Evolutionary conservation across 2,888 invertebrate genomes (phyloP), one percentile per base, ranked within the genome.

Genomic region (Dryococelus australis): DNA sequence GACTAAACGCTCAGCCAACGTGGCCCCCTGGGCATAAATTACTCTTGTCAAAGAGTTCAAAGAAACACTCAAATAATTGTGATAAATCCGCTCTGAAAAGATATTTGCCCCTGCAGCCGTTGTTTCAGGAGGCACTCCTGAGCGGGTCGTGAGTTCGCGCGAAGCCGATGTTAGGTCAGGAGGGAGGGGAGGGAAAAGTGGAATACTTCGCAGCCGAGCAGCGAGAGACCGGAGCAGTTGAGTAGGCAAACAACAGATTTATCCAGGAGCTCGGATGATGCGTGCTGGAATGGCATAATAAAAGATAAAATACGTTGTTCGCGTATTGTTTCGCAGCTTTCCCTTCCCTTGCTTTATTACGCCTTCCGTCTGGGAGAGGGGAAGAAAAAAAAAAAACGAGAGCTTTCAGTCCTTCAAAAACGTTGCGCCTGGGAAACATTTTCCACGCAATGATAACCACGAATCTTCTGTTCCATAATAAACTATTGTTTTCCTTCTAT

Each of bases 191-290:
- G 16, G n/a, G 65, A 20, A 65, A 65, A 65, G 65, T 24, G 65
- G n/a, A 65, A 65, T 2, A 65, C 16, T n/a, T 65, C 65, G 65
- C 16, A n/a, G 24, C 12, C 47, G 47, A 16, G 24, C 20, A 24
- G 16, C 65, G 65, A 65, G 65, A 65, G 8, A 20, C 65, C n/a
- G 2, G 65, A 20, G 20, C 65, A 65, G 65, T 65, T n/a, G 65
- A 8, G 65, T 65, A 24, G 6, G 65, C 24, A n/a, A 65, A 65
- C 65, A 65, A 65, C 65, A 65, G 65, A 65, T 65, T 65, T 65
- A 65, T 65, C 65, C 65, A 65, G 24, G 65, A n/a, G n/a, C 65
- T n/a, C 65, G 65, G 65, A n/a, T 65, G 65, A 65, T 65, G 65
- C 65, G 65, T 65, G 65, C 65, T 65, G 65, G 65, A n/a, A 65